Evolutionary conservation across 2,113 vertebrate genomes (phyloP).

Genomic region (Mastomys coucha): DNA sequence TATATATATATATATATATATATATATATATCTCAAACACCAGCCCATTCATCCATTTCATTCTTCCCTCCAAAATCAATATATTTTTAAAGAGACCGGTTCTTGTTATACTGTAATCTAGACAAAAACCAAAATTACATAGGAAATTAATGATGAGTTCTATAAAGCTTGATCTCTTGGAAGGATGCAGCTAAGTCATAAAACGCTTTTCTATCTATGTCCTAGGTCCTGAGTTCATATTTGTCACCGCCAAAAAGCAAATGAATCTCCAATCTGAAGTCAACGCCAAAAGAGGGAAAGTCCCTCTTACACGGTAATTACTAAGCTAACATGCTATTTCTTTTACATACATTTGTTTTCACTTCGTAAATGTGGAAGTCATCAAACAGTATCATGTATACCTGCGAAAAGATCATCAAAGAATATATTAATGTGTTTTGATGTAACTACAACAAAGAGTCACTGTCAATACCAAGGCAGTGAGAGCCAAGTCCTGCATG

Average conservation of each 20-base stretch:
- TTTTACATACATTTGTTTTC: neutral
- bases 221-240: neutral
- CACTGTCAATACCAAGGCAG: accelerated
- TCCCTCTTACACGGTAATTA: neutral
- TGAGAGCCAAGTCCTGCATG: neutral
- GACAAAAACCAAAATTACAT: neutral
- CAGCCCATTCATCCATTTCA: neutral
- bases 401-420: neutral
- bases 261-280: neutral
- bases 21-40: constrained; percentile 33
- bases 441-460: accelerated
- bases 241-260: neutral
- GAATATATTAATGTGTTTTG: neutral
- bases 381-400: neutral
- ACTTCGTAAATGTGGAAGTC: neutral
- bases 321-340: neutral
- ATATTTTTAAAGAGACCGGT: neutral
- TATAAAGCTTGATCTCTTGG: neutral
- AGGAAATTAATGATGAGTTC: neutral
- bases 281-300: neutral
- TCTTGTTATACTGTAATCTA: constrained; percentile 19
- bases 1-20: too few species aligned
- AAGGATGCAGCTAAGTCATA: too few species aligned
- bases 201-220: neutral
- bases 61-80: neutral